Evolutionary conservation across 2,888 invertebrate genomes (phyloP).

Genomic region (Buathra laborator): DNA sequence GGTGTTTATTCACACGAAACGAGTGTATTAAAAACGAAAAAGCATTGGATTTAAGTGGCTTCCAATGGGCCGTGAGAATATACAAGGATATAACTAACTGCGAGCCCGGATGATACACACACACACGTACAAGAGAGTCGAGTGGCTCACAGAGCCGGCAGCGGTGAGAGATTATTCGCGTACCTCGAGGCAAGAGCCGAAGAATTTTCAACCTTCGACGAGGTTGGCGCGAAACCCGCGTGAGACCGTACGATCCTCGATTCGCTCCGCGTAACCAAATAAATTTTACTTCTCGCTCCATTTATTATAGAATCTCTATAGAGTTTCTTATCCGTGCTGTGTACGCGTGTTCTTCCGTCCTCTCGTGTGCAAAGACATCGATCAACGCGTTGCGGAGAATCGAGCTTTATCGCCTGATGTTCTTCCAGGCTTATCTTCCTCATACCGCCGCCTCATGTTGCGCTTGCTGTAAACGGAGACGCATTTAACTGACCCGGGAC

Average conservation of each 20-base stretch:
- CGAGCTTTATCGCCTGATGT: conserved; percentile 14
- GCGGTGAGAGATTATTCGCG: conserved; percentile 15
- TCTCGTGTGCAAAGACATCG: conserved; percentile 16
- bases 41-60: not conserved
- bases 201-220: conserved; percentile 21
- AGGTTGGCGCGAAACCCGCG: conserved; percentile 25
- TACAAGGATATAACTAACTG: not conserved
- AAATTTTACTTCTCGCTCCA: conserved; percentile 39
- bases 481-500: conserved; percentile 34
- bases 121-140: not conserved
- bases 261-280: conserved; percentile 42
- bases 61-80: not conserved
- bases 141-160: conserved; percentile 15
- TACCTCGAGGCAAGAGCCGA: conserved; percentile 9
- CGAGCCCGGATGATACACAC: not conserved
- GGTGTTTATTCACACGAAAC: not conserved
- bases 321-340: conserved; percentile 20
- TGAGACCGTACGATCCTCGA: conserved; percentile 21
- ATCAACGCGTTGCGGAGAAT: not conserved
- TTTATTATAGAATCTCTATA: conserved; percentile 9
- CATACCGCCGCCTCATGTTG: not conserved
- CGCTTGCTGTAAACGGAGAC: conserved; percentile 6
- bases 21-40: not conserved
- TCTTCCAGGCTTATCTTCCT: conserved; percentile 15
- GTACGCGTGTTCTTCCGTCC: not conserved